Percentiles rank a stretch among this genome's conserved stretches.
Conservation (phyloP, 30 jellyfish, hydroid and myxozoan genomes). For the Aurelia aurita complex sp. Pacific region DNA sequence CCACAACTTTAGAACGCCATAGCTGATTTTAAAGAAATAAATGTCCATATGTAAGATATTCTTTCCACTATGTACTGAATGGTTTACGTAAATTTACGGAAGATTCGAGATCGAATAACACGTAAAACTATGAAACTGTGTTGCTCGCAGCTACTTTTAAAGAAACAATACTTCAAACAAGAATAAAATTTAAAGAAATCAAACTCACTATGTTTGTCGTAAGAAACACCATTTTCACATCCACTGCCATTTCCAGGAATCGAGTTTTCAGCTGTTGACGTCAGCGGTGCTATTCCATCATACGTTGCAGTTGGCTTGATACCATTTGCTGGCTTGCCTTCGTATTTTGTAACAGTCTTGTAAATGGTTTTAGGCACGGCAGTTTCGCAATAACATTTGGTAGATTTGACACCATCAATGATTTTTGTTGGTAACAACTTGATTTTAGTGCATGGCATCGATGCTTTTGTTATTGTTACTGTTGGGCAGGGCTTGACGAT, state of each 20-base stretch:
- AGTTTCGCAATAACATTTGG: conserved; percentile 23
- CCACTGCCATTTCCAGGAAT: conserved; percentile 51
- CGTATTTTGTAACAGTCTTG: conserved; percentile 35
- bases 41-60: no score
- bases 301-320: conserved; percentile 37
- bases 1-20: no score
- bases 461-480: conserved; percentile 38
- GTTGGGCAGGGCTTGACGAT: conserved; percentile 40
- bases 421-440: conserved; percentile 27
- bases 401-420: conserved; percentile 19
- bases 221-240: conserved; percentile 33
- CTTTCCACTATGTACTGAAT: no score
- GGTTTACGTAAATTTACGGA: no score
- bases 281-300: not conserved
- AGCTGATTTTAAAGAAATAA: no score
- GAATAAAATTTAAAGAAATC: no score
- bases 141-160: no score
- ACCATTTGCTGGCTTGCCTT: conserved; percentile 11
- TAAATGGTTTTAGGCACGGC: conserved; percentile 15
- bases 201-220: conserved; percentile 19
- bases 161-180: no score
- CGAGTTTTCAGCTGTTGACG: conserved; percentile 15
- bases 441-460: conserved; percentile 36
- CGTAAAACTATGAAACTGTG: no score
- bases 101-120: no score